These are phyloP conservation scores for Cotesia typhae DNA, from an alignment of 1,140 invertebrate species.

Conservation along the genomic window DNA sequence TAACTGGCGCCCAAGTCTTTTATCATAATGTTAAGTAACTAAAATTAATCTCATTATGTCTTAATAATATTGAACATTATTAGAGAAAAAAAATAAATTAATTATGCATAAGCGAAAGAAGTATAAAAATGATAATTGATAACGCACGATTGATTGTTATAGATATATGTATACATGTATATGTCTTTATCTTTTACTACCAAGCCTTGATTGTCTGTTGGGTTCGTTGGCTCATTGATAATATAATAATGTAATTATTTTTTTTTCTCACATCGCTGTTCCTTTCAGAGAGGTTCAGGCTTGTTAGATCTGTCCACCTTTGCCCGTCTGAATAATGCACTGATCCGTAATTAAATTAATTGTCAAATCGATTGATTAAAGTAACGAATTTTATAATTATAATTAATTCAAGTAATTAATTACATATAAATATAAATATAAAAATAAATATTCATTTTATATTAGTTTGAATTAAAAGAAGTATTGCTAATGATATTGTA, in stretches of 20 bases:
- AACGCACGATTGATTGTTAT: slow-evolving; percentile 16
- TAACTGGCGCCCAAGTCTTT: not conserved
- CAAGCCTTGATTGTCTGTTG: slow-evolving; percentile 26
- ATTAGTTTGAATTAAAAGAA: not conserved
- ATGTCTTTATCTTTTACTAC: not conserved
- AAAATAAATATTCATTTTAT: not conserved
- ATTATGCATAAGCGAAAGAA: not conserved
- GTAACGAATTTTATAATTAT: not conserved
- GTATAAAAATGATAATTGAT: not conserved
- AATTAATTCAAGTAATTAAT: not conserved
- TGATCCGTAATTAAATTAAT: slow-evolving; percentile 2
- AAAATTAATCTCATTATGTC: too few species aligned
- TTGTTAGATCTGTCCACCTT: slow-evolving; percentile 32
- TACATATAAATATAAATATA: not conserved
- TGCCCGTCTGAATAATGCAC: slow-evolving; percentile 22
- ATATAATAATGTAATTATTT: not conserved
- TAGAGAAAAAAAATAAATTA: not conserved
- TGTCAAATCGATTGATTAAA: slow-evolving; percentile 1
- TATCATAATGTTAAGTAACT: too few species aligned
- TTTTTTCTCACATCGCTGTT: slow-evolving; percentile 33
- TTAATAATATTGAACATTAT: not conserved
- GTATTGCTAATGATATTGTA: slow-evolving; percentile 18
- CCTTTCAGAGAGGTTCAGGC: slow-evolving; percentile 39
- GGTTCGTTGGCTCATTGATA: slow-evolving; percentile 18
- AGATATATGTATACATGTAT: not conserved